Evolutionary conservation across 2,797 vertebrate genomes (phyloP).

Genomic region (Tangara arthus): DNA sequence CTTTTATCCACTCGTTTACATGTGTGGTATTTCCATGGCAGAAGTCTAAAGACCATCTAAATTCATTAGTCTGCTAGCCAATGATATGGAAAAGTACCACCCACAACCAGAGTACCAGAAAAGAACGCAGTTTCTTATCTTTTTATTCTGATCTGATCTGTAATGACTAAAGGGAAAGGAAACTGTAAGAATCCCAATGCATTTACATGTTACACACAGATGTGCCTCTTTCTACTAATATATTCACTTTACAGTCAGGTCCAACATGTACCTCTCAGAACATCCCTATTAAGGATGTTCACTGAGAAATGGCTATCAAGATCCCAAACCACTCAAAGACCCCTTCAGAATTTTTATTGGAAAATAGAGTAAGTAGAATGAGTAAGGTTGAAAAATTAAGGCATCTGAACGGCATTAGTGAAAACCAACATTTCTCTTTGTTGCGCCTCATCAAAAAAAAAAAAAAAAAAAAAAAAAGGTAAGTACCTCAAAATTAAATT

Average conservation of each 20-base stretch:
- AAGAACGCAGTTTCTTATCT: background rate
- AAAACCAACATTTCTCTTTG: background rate
- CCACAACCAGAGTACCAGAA: background rate
- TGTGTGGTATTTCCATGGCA: background rate
- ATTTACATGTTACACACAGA: background rate
- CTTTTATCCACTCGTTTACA: background rate
- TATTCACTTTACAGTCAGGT: background rate
- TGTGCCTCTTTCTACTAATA: background rate
- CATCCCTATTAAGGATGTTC: background rate
- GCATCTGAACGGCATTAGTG: background rate
- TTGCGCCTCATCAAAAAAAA: background rate
- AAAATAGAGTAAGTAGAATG: background rate
- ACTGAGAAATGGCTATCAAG: background rate
- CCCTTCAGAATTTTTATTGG: background rate
- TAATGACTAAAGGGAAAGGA: background rate
- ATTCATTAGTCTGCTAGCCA: background rate
- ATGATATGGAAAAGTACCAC: background rate
- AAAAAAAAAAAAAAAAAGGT: background rate
- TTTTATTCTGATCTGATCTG: background rate
- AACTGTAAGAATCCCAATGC: background rate
- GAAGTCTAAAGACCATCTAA: background rate
- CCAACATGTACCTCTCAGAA: background rate
- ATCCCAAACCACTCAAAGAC: background rate
- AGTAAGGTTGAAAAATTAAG: background rate
- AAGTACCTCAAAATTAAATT: no score